A percentile compares a stretch with the other conserved stretches of the same genome.
Evolutionary conservation across 1,140 invertebrate species (phyloP).

Genomic region (Drosophila tsacasi): DNA sequence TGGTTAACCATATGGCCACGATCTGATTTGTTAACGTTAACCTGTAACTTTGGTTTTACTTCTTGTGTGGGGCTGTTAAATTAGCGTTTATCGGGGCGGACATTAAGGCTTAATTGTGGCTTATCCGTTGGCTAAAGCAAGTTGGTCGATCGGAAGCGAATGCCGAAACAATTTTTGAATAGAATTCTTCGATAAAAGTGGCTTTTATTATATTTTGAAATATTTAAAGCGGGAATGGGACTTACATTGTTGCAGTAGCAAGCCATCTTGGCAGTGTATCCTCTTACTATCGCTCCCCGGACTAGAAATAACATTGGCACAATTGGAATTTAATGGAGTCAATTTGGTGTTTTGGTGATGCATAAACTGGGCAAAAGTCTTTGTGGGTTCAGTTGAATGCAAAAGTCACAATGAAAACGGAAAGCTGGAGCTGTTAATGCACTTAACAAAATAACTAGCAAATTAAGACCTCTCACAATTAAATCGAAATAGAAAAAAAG

Average conservation of each 20-base stretch:
- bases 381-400: constrained; percentile 60
- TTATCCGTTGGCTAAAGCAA: constrained; percentile 22
- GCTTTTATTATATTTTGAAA: background rate
- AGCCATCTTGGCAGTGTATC: constrained; percentile 7
- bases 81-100: constrained; percentile 34
- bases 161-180: background rate
- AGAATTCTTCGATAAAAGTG: background rate
- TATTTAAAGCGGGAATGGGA: background rate
- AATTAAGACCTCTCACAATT: background rate
- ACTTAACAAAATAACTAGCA: background rate
- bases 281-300: background rate
- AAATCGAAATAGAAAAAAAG: background rate
- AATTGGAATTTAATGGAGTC: constrained; percentile 84
- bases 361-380: constrained; percentile 61
- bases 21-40: constrained; percentile 46
- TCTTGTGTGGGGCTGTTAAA: constrained; percentile 57
- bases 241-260: constrained; percentile 23
- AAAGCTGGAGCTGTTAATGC: constrained; percentile 12
- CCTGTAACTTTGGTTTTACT: constrained; percentile 32
- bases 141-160: constrained; percentile 1
- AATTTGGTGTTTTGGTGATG: constrained; percentile 75
- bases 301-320: constrained; percentile 53
- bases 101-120: constrained; percentile 49
- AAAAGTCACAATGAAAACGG: constrained; percentile 37
- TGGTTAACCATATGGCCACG: constrained; percentile 44